A percentile compares a stretch with the other conserved stretches of the same genome.
Conservation (phyloP, 2,888 invertebrate species). For the Atethmia centrago region DNA sequence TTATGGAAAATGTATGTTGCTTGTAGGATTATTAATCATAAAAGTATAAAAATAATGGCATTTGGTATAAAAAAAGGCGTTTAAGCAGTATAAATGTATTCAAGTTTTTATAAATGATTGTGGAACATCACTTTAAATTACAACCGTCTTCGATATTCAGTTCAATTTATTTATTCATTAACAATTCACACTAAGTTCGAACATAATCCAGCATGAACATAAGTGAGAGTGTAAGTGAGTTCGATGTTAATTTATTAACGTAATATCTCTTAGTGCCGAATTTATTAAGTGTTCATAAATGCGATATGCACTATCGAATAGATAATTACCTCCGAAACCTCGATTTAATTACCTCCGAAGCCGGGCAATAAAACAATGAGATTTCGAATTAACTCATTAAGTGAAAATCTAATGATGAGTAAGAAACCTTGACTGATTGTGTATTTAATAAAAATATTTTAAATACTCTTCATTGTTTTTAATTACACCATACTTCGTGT, state of each 20-base stretch:
- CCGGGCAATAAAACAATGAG: not conserved
- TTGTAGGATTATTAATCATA: slow-evolving; percentile 1
- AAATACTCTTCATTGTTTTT: slow-evolving; percentile 36
- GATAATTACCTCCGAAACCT: no score
- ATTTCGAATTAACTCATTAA: slow-evolving; percentile 44
- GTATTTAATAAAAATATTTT: slow-evolving; percentile 66
- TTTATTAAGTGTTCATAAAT: not conserved
- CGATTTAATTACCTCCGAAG: not conserved
- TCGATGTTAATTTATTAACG: not conserved
- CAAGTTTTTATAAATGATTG: slow-evolving; percentile 3
- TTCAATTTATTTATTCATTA: no score
- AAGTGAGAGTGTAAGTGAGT: no score
- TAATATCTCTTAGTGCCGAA: not conserved
- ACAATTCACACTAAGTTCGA: no score
- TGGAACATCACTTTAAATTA: slow-evolving; percentile 4
- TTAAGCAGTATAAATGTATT: slow-evolving; percentile 15
- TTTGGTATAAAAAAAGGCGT: not conserved
- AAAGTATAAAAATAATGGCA: not conserved
- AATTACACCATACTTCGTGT: not conserved
- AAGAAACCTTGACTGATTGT: slow-evolving; percentile 70
- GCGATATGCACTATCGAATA: not conserved
- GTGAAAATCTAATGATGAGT: slow-evolving; percentile 49
- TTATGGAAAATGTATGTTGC: slow-evolving; percentile 17
- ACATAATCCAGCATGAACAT: no score
- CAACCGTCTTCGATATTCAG: no score